A percentile compares a stretch with the other conserved stretches of the same genome.
Conservation (phyloP, 2,888 invertebrate species). For the Phania funesta region DNA sequence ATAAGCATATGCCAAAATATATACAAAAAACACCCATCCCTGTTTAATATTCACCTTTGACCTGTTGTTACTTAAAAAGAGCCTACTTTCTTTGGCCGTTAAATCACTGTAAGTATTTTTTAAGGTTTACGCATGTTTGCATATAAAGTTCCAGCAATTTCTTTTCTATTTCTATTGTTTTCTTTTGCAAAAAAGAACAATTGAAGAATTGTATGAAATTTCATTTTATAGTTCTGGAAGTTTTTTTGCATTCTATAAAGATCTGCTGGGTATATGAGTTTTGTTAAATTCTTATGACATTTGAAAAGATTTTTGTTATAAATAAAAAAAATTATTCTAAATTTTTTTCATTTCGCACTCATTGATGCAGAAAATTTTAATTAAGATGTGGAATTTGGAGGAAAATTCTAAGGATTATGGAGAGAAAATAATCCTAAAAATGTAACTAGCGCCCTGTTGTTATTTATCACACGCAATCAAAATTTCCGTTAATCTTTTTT, state of each 20-base stretch:
- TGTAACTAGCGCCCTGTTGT: slow-evolving; percentile 13
- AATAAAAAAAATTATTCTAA: slow-evolving; percentile 4
- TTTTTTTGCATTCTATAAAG: slow-evolving; percentile 37
- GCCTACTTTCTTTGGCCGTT: slow-evolving; percentile 10
- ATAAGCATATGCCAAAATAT: slow-evolving; percentile 58
- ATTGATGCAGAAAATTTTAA: slow-evolving; percentile 63
- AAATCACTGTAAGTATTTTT: slow-evolving; percentile 17
- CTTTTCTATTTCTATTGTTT: slow-evolving; percentile 19
- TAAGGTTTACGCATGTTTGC: slow-evolving; percentile 50
- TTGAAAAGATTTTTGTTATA: not conserved
- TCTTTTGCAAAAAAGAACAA: slow-evolving; percentile 5
- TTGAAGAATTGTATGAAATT: slow-evolving; percentile 37
- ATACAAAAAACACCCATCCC: slow-evolving; percentile 46
- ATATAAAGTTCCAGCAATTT: slow-evolving; percentile 59
- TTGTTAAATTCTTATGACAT: slow-evolving; percentile 4
- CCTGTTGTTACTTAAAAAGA: slow-evolving; percentile 53
- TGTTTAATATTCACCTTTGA: slow-evolving; percentile 67
- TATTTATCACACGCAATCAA: slow-evolving; percentile 42
- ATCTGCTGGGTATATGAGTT: slow-evolving; percentile 38
- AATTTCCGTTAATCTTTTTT: slow-evolving; percentile 53
- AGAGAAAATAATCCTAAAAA: not conserved
- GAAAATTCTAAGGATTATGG: slow-evolving; percentile 32
- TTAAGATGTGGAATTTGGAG: slow-evolving; percentile 55
- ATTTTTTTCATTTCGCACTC: slow-evolving; percentile 23
- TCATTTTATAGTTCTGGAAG: not conserved